Evolutionary conservation across 1,140 invertebrate species (phyloP), one percentile per base, ranked within the genome.

Genomic region (Caligus rogercresseyi): DNA sequence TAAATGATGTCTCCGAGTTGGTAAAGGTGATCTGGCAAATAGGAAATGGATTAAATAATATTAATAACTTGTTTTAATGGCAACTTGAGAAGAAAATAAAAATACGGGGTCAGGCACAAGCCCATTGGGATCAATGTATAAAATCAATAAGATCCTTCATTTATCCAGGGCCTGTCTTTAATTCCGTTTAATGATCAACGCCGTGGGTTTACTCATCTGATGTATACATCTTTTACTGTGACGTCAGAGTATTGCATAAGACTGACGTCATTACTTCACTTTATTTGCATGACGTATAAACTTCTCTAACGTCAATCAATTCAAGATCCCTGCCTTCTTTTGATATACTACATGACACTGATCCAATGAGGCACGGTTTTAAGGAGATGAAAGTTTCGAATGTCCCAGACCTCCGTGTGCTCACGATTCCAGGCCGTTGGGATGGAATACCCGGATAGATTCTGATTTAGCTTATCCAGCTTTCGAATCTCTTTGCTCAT

Each of bases 381-480:
- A 2, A 98, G 73, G 20, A 98, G 74, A 72, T 94, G 88, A 74
- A 91, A 97, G 14, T 90, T 95, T 64, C 93, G 78, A 4, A 98
- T 72, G 73, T 98, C 94, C 94, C 94, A 98, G 31, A 94, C 75
- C 74, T 81, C 77, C 20, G 77, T 75, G 65, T 79, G 79, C 64
- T 81, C 78, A 67, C 91, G 86, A 75, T 98, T 92, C 43, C 90
- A 77, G 0, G 92, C 93, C 72, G 92, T 94, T 0, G 94, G 93
- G 81, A 98, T 93, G 72, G 98, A 99, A 1, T 93, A 83, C 0
- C 94, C 95, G 70, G 88, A 95, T 19, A 95, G 80, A 31, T 83
- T 83, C 70, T 93, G 85, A 75, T 97, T 96, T 19, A 98, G 79
- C 74, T 98, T 98, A 75, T 98, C 95, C 70, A 98, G 92, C 70